Base-by-base conservation (phyloP, 2,888 invertebrate species). In the Parnassius smintheus region DNA sequence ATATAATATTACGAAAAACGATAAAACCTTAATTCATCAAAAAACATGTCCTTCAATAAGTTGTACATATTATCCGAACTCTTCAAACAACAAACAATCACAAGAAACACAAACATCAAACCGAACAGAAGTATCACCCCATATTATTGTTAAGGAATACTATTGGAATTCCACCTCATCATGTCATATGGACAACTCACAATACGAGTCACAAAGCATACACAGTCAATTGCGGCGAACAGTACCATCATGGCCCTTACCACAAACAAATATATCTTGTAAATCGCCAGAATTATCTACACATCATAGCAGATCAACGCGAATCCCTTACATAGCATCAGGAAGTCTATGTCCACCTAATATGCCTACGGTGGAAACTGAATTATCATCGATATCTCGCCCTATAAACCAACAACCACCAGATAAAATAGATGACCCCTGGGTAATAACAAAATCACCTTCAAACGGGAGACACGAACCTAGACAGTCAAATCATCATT, bases 131-230 rank as follows among this genome's bases (percentile, higher is more conserved):
- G 41, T 70, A 25, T 64, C 73, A 2, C 80, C 82, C 2, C 73
- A 76, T 64, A 67, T 81, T 0, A 66, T 78, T 2, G 68, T 83
- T 2, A 82, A 81, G 61, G 80, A 86, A 63, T 81, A 77, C 60
- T 70, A 75, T 44, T 84, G 83, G 84, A 76, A 81, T 57, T 70
- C 77, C 1, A 48, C 65, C 11, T 67, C 57, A 2, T 60, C 65
- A 9, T 62, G 55, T 9, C 67, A 64, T 51, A 61, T 56, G 42
- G 50, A 55, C 10, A 13, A 22, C 18, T 46, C 52, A 9, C 56
- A 22, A 9, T 22, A 44, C 18, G 56, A 61, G 13, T 25, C 49
- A 18, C 42, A 53, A 49, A 50, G 49, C 13, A 56, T 53, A 10
- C 48, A 62, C 11, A 50, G 45, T 25, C 54, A 59, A 18, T 13